Evolutionary conservation across 1,140 invertebrate genomes (phyloP), one percentile per base, ranked within the genome.

Genomic region (Reticulitermes speratus): DNA sequence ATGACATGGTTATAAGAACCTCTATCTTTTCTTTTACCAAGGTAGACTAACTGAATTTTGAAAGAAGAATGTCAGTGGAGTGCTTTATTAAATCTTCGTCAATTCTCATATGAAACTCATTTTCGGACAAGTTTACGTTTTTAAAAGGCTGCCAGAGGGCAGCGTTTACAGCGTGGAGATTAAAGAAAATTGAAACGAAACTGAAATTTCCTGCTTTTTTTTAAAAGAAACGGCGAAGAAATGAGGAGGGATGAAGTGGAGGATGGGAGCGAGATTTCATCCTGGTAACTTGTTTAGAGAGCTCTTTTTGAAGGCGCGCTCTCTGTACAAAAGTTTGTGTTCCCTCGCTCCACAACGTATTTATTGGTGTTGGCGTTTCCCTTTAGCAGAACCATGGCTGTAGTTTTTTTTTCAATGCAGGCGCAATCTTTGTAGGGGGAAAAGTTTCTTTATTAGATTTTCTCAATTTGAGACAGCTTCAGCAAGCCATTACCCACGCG

Each of bases 91-190:
- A 86, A 86, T 87, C 87, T 86, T 83, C 82, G 88, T 87, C 85
- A 88, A 88, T 88, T 85, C 86, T 88, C 87, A 88, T 87, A 88
- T 88, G 87, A 88, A 88, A 87, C 87, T 87, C 87, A 87, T 87
- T 87, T 87, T 87, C 87, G 69, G 84, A 87, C 86, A 84, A 88
- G 86, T 87, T 87, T 87, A 86, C 85, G 84, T 87, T 88, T 86
- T 87, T 88, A 87, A 87, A 88, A 87, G 86, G 86, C 87, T 85
- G 84, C 87, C 87, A 84, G 86, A 86, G 86, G 87, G 87, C 85
- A 84, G 65, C 38, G 86, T 87, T 86, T 87, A 87, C 86, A 84
- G 82, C 44, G 48, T 86, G 87, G 87, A 85, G 87, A 87, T 87
- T 85, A 86, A 86, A 87, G 85, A 86, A 87, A 87, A 87, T 87